Percentiles rank a stretch among this genome's conserved stretches.
These are phyloP conservation scores for Protosalanx chinensis DNA, from an alignment of 2,797 vertebrate genomes.

Conservation along the genomic window DNA sequence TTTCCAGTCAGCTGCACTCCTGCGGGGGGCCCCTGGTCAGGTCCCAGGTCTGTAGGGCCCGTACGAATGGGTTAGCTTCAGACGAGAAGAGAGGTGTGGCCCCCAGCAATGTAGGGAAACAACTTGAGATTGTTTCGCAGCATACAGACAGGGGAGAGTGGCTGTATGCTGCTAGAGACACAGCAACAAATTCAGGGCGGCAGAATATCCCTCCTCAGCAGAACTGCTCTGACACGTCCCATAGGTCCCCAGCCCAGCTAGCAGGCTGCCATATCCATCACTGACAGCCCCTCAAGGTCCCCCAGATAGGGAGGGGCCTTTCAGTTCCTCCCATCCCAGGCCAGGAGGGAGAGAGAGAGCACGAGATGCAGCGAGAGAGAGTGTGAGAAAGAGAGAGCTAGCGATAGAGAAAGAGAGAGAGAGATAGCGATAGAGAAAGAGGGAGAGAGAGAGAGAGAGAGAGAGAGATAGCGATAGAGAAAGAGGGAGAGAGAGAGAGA, in stretches of 20 bases:
- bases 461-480: too few species aligned
- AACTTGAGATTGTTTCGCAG: background rate
- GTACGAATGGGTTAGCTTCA: background rate
- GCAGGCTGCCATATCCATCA: constrained; percentile 65
- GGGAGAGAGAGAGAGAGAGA: too few species aligned
- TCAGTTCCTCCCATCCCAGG: background rate
- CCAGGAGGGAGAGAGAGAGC: too few species aligned
- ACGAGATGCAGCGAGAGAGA: too few species aligned
- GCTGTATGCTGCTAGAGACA: background rate
- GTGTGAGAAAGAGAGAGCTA: background rate
- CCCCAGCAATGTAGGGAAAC: background rate
- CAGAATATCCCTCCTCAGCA: constrained; percentile 64
- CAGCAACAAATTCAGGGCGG: constrained; percentile 40
- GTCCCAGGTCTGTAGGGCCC: background rate
- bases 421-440: background rate
- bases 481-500: background rate
- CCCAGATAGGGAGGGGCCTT: background rate
- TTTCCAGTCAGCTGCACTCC: background rate
- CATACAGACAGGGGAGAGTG: too few species aligned
- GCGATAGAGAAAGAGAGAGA: background rate
- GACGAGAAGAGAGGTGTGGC: too few species aligned
- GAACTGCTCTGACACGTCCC: constrained; percentile 60
- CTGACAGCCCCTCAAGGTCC: constrained; percentile 55
- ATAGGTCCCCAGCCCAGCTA: constrained; percentile 57
- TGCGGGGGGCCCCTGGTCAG: background rate